phyloP scores from a whole-genome alignment of 1,140 invertebrate species.

The Littorina saxatilis region DNA sequence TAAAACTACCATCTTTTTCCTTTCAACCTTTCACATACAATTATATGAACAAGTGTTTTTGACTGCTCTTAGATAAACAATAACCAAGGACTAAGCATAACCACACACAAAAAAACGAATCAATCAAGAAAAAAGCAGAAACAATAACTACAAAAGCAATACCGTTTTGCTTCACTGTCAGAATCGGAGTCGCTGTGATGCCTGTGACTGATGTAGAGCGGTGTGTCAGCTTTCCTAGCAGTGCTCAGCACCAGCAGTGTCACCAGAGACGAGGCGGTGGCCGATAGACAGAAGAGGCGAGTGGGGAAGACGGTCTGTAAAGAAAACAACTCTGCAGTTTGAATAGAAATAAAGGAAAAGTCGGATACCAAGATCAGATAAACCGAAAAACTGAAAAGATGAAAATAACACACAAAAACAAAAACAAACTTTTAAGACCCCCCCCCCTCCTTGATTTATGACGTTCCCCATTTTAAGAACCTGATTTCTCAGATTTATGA shows the following conservation, averaged over 20 bases:
- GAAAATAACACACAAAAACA: not conserved
- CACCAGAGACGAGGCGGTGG: slow-evolving; percentile 5
- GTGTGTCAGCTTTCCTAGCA: slow-evolving; percentile 4
- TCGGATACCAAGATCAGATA: not conserved
- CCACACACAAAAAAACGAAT: no score
- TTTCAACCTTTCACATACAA: not conserved
- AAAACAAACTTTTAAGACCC: not conserved
- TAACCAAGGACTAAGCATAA: no score
- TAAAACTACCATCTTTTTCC: not conserved
- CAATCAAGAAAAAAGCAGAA: no score
- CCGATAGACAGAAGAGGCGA: not conserved
- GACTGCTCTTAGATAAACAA: not conserved
- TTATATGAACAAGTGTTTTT: not conserved
- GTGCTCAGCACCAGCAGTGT: slow-evolving; percentile 12
- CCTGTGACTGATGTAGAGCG: not conserved
- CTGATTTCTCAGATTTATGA: no score
- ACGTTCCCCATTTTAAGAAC: no score
- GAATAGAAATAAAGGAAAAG: not conserved
- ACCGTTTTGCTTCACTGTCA: slow-evolving; percentile 11
- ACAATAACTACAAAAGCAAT: slow-evolving; percentile 1
- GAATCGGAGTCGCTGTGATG: slow-evolving; percentile 27
- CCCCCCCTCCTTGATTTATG: no score
- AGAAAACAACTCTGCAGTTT: not conserved
- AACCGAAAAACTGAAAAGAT: not conserved
- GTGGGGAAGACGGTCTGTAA: slow-evolving; percentile 7